Evolutionary conservation across 2,888 invertebrate species (phyloP).

Genomic region (Chloroclysta siterata): DNA sequence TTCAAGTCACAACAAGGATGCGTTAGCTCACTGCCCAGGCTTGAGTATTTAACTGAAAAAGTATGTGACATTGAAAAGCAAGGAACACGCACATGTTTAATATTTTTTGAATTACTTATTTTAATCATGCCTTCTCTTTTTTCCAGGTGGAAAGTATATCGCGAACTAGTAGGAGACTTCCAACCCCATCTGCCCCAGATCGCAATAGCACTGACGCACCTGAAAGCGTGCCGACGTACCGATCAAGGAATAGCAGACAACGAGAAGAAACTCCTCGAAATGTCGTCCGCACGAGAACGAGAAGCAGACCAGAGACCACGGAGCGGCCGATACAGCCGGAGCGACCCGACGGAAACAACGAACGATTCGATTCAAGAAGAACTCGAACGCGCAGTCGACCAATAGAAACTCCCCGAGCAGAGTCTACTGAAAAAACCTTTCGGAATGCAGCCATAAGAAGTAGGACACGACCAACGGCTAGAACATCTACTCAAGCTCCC

Average conservation of each 20-base stretch:
- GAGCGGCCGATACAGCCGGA: constrained; percentile 48
- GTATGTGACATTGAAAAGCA: too few species aligned
- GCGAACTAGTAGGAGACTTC: constrained; percentile 64
- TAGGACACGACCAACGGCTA: constrained; percentile 54
- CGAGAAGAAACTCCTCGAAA: constrained; percentile 62
- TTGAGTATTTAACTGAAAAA: too few species aligned
- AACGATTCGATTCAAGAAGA: constrained; percentile 73
- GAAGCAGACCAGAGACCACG: constrained; percentile 53
- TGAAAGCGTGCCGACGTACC: constrained; percentile 60
- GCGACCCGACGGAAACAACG: constrained; percentile 58
- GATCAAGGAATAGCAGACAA: constrained; percentile 63
- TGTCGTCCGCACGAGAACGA: constrained; percentile 57
- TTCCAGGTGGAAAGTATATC: constrained; percentile 70
- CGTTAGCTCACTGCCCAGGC: too few species aligned
- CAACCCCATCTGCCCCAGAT: constrained; percentile 55
- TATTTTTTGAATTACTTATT: not conserved
- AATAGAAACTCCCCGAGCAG: constrained; percentile 50
- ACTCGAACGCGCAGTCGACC: constrained; percentile 69
- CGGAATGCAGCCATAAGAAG: constrained; percentile 58
- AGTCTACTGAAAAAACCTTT: constrained; percentile 48
- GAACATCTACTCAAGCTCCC: constrained; percentile 49
- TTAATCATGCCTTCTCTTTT: not conserved
- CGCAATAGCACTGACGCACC: constrained; percentile 51
- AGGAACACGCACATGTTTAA: too few species aligned
- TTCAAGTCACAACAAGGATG: too few species aligned